Percentiles rank a stretch among this genome's conserved stretches.
Evolutionary conservation across 2,797 vertebrate species (phyloP).

Genomic region (Tauraco hartlaubi): DNA sequence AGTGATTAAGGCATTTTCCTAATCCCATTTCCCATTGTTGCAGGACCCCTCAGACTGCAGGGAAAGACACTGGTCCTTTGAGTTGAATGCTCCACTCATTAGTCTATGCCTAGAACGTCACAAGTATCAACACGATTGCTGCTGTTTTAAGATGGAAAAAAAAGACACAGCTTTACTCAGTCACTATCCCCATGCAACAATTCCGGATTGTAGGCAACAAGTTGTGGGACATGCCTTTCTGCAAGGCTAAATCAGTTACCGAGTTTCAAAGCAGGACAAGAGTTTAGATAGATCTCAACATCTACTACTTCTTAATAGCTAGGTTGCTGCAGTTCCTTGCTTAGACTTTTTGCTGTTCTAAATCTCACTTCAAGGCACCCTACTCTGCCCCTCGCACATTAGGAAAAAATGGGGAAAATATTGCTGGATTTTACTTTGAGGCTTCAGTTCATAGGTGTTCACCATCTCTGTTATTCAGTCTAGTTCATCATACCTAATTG

Average conservation of each 20-base stretch:
- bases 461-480: not conserved
- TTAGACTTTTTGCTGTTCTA: not conserved
- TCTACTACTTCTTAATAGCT: not conserved
- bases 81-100: not conserved
- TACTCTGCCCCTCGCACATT: not conserved
- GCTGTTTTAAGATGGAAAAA: fast-evolving
- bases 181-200: not conserved
- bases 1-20: not conserved
- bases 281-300: not conserved
- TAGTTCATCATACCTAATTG: not conserved
- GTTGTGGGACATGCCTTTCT: not conserved
- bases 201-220: not conserved
- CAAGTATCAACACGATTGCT: not conserved
- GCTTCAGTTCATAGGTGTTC: not conserved
- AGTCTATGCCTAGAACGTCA: not conserved
- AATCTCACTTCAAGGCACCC: not conserved
- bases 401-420: not conserved
- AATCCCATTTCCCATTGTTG: not conserved
- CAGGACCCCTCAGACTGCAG: not conserved
- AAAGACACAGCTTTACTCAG: not conserved
- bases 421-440: not conserved
- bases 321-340: not conserved
- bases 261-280: not conserved
- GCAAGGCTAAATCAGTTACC: not conserved
- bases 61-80: not conserved